phyloP scores from a whole-genome alignment of 2,113 vertebrate species.

The Entelurus aequoreus region DNA sequence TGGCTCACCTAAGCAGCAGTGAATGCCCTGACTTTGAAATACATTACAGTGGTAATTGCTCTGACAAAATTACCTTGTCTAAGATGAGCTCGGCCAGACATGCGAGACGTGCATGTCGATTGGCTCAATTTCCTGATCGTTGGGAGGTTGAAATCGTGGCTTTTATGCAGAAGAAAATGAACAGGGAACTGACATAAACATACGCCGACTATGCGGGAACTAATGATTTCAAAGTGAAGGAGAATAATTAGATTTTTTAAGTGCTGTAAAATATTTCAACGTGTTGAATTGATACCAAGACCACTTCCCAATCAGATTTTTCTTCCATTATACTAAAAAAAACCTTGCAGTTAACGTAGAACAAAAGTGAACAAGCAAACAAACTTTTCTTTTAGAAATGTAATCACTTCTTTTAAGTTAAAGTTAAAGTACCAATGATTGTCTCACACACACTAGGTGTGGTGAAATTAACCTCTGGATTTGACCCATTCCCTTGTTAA shows the following conservation, averaged over 20 bases:
- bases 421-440: too few relatives aligned
- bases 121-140: conserved; percentile 84
- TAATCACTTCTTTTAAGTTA: too few relatives aligned
- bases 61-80: conserved; percentile 87
- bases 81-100: conserved; percentile 76
- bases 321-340: too few relatives aligned
- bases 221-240: conserved; percentile 37
- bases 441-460: too few relatives aligned
- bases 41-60: conserved; percentile 95
- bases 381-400: too few relatives aligned
- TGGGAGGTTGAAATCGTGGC: conserved; percentile 82
- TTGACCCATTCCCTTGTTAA: too few relatives aligned
- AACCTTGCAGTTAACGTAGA: too few relatives aligned
- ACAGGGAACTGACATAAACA: conserved; percentile 78
- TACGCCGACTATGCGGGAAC: conserved; percentile 1
- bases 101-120: conserved; percentile 79
- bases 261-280: neutral
- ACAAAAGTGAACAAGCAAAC: too few relatives aligned
- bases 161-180: conserved; percentile 70
- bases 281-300: neutral
- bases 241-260: conserved; percentile 6
- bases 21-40: conserved; percentile 92
- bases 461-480: too few relatives aligned
- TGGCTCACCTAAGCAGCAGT: conserved; percentile 76
- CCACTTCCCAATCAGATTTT: too few relatives aligned